Percentiles rank a stretch among this genome's conserved stretches.
Conservation (phyloP, 2,888 invertebrate species). For the Volucella zonaria region DNA sequence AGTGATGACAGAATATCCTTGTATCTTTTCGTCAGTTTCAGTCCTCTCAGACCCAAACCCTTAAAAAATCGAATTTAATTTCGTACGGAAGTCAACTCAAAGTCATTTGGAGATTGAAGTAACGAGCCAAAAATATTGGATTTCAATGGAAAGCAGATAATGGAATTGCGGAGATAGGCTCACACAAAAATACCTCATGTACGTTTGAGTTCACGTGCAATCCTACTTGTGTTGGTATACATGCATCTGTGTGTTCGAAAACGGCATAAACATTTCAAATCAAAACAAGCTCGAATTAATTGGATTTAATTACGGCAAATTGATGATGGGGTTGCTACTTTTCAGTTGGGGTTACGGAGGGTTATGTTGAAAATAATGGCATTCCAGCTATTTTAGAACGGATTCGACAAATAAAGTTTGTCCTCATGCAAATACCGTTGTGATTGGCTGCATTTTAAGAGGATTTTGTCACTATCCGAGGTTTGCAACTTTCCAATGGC, state of each 20-base stretch:
- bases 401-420: too few species aligned
- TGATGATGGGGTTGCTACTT: background rate
- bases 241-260: background rate
- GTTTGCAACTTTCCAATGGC: too few species aligned
- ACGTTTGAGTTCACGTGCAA: background rate
- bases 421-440: too few species aligned
- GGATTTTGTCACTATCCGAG: too few species aligned
- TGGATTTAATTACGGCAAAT: conserved; percentile 36
- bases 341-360: background rate
- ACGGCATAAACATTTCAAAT: background rate
- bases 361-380: too few species aligned
- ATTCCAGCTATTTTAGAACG: too few species aligned
- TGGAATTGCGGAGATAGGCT: background rate
- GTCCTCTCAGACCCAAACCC: background rate
- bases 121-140: conserved; percentile 45
- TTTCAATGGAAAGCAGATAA: conserved; percentile 54
- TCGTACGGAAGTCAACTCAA: conserved; percentile 33
- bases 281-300: conserved; percentile 8
- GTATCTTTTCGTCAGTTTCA: background rate
- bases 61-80: conserved; percentile 50
- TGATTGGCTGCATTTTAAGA: too few species aligned
- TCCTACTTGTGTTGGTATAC: background rate
- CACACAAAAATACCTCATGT: background rate
- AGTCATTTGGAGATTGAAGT: conserved; percentile 19
- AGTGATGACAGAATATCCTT: conserved; percentile 22